Percentiles rank a stretch among this genome's conserved stretches.
Evolutionary conservation across 2,888 invertebrate genomes (phyloP).

Genomic region (Drosophila anceps): DNA sequence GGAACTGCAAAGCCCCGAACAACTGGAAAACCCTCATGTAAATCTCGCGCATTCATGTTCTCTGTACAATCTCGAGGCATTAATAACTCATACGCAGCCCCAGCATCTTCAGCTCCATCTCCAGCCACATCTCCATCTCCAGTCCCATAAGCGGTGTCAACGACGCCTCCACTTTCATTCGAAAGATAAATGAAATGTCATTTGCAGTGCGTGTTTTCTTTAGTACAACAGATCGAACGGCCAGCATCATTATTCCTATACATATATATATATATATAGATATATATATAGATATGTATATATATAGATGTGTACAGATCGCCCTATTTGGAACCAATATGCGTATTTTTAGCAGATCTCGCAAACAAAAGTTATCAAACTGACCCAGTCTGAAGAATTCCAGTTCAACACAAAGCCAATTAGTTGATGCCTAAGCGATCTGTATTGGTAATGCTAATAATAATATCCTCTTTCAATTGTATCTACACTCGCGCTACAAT

Average conservation of each 20-base stretch:
- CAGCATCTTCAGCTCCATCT: not conserved
- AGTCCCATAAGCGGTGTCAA: slow-evolving; percentile 16
- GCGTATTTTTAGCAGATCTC: not conserved
- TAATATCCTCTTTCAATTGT: not conserved
- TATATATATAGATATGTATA: not conserved
- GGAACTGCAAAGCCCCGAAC: slow-evolving; percentile 62
- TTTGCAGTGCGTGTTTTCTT: slow-evolving; percentile 57
- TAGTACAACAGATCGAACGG: slow-evolving; percentile 18
- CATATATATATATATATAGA: not conserved
- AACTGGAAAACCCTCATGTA: slow-evolving; percentile 2
- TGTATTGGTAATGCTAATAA: not conserved
- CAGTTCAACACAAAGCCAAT: not conserved
- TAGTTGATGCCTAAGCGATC: not conserved
- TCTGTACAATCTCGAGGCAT: slow-evolving; percentile 44
- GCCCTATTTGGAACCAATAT: slow-evolving; percentile 6
- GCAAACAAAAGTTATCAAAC: too few relatives aligned
- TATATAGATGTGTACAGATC: not conserved
- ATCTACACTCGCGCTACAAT: not conserved
- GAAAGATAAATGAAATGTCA: slow-evolving; percentile 75
- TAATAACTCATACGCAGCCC: slow-evolving; percentile 42
- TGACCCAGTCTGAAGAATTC: not conserved
- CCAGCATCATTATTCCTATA: slow-evolving; percentile 18
- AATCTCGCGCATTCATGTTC: slow-evolving; percentile 15
- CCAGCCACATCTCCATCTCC: not conserved
- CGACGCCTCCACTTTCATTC: slow-evolving; percentile 57